A percentile compares a stretch with the other conserved stretches of the same genome.
Evolutionary conservation across 64 coral and sea anemone genomes (phyloP).

Genomic region (Hydrozoanthus tunicans): DNA sequence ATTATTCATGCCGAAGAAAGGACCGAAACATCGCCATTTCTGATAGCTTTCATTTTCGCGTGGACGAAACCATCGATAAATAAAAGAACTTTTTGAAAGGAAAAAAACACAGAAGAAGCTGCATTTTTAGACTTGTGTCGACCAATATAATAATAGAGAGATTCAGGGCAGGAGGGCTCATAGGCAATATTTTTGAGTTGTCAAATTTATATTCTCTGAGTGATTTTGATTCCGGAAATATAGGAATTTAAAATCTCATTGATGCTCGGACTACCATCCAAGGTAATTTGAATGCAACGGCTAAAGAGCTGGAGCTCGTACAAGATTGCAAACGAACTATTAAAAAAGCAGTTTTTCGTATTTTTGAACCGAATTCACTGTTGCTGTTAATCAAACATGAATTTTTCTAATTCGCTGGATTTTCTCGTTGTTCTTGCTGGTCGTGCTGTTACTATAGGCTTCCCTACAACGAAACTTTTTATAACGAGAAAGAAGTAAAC

Average conservation of each 20-base stretch:
- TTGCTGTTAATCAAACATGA: slow-evolving; percentile 10
- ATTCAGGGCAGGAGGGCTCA: slow-evolving; percentile 20
- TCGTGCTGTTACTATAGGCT: background rate
- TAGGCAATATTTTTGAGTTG: slow-evolving; percentile 18
- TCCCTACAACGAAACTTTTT: background rate
- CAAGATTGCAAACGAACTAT: slow-evolving; percentile 29
- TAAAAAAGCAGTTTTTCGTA: slow-evolving; percentile 51
- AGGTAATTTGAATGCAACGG: background rate
- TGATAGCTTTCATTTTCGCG: slow-evolving; percentile 43
- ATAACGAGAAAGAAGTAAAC: slow-evolving; percentile 35
- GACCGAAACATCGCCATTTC: slow-evolving; percentile 58
- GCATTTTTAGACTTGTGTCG: slow-evolving; percentile 53
- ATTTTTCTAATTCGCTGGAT: background rate
- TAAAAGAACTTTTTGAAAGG: background rate
- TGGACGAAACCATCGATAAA: slow-evolving; percentile 17
- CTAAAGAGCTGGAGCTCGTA: slow-evolving; percentile 13
- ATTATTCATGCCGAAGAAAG: slow-evolving; percentile 55
- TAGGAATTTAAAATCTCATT: slow-evolving; percentile 38
- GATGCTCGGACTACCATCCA: slow-evolving; percentile 10
- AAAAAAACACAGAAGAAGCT: background rate
- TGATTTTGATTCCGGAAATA: slow-evolving; percentile 59
- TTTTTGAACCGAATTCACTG: background rate
- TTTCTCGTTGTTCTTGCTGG: background rate
- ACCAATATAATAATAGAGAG: slow-evolving; percentile 51
- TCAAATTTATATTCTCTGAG: slow-evolving; percentile 19